Conservation (phyloP, 2,888 invertebrate genomes). For the Tigriopus californicus region DNA sequence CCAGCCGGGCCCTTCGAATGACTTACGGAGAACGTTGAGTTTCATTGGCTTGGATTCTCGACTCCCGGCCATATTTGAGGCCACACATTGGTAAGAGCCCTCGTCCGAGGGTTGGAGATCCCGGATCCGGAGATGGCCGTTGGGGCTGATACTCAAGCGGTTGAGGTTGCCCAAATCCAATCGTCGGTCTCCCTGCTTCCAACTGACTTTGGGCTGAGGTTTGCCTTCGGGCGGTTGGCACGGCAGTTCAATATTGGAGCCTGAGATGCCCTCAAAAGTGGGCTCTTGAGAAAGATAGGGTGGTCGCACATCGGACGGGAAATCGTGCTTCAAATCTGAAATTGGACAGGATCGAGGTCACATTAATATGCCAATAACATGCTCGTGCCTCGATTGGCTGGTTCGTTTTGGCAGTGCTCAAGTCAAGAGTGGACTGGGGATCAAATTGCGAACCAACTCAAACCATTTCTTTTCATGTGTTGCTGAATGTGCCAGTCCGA, state of each 20-base stretch:
- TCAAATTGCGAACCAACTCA: too few species aligned
- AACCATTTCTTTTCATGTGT: too few species aligned
- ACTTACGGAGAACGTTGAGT: background rate
- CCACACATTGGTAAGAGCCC: background rate
- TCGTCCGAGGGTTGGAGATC: background rate
- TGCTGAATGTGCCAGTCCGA: too few species aligned
- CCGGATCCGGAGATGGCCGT: background rate
- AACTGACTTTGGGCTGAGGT: background rate
- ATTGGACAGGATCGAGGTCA: too few species aligned
- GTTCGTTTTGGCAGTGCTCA: too few species aligned
- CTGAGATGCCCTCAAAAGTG: background rate
- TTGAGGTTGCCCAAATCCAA: background rate
- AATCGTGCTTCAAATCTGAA: too few species aligned
- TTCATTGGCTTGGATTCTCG: background rate
- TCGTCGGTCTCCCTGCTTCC: background rate
- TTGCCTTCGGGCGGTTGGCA: background rate
- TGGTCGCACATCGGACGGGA: too few species aligned
- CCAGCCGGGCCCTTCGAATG: too few species aligned
- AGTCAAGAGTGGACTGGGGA: too few species aligned
- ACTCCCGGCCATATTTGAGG: background rate
- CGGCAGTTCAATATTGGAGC: background rate
- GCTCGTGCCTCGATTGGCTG: too few species aligned
- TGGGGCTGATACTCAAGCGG: background rate
- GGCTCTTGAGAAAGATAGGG: too few species aligned
- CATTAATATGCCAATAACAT: too few species aligned